Evolutionary conservation across 1,140 invertebrate species (phyloP).

Genomic region (Aphelinus atriplicis): DNA sequence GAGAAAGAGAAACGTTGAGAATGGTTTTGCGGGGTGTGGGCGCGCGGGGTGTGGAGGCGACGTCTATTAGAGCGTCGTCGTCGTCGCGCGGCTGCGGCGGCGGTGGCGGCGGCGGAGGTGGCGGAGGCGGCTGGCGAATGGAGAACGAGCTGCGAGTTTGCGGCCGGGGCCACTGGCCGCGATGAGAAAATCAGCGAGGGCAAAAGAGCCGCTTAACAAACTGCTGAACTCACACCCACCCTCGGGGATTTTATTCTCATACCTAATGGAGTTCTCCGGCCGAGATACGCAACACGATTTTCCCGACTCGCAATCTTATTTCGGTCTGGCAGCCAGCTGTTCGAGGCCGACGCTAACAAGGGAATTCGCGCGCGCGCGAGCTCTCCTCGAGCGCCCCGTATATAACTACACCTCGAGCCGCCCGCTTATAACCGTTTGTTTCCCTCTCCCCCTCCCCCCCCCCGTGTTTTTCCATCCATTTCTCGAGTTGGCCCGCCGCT

Average conservation of each 20-base stretch:
- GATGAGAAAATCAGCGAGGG: conserved; percentile 35
- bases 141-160: conserved; percentile 42
- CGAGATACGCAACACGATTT: conserved; percentile 57
- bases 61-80: no score
- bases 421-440: no score
- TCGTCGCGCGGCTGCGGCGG: not conserved
- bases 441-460: no score
- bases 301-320: conserved; percentile 41
- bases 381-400: not conserved
- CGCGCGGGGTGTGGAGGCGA: no score
- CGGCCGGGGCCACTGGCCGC: conserved; percentile 15
- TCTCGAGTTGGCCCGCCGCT: no score
- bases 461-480: no score
- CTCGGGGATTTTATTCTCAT: conserved; percentile 61
- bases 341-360: conserved; percentile 3
- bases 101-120: conserved; percentile 33
- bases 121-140: not conserved
- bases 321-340: not conserved
- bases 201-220: conserved; percentile 53
- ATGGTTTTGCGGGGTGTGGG: no score
- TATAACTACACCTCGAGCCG: no score
- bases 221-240: conserved; percentile 60
- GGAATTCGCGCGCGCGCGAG: not conserved
- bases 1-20: conserved; percentile 32
- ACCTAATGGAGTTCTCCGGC: conserved; percentile 58